These are phyloP conservation scores for Carlito syrichta DNA, from an alignment of 2,113 vertebrate genomes.

Conservation along the genomic window DNA sequence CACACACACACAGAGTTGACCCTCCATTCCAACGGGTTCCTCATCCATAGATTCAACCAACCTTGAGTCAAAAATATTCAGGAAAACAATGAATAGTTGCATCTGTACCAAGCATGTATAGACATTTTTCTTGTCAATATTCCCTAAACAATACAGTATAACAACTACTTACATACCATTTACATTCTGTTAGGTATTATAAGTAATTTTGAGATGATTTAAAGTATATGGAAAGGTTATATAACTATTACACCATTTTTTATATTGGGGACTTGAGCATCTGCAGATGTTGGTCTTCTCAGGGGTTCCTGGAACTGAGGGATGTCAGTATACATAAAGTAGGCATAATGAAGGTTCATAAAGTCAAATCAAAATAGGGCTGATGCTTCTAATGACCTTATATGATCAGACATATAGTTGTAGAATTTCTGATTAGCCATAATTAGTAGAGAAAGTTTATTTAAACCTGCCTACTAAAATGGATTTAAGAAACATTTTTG, in stretches of 20 bases:
- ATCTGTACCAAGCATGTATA: background rate
- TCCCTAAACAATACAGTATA: background rate
- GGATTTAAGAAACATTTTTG: conserved; percentile 3
- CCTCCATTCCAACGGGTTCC: background rate
- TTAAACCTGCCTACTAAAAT: conserved; percentile 33
- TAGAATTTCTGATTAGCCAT: conserved; percentile 41
- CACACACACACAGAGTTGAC: background rate
- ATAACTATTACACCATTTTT: background rate
- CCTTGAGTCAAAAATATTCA: background rate
- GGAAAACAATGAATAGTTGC: background rate
- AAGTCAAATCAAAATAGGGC: conserved; percentile 43
- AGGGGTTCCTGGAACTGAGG: background rate
- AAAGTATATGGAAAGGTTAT: background rate
- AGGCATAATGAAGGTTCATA: background rate
- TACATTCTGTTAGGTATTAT: background rate
- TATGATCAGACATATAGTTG: conserved; percentile 3
- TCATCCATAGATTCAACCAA: background rate
- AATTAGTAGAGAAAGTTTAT: conserved; percentile 39
- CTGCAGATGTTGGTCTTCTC: background rate
- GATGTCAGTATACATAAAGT: background rate
- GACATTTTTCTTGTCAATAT: background rate
- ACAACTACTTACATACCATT: background rate
- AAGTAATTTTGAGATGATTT: background rate
- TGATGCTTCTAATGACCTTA: conserved; percentile 40
- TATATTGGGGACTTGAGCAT: background rate